Evolutionary conservation across 2,797 vertebrate genomes (phyloP), one percentile per base, ranked within the genome.

Genomic region (Tenualosa thibaudeaui): DNA sequence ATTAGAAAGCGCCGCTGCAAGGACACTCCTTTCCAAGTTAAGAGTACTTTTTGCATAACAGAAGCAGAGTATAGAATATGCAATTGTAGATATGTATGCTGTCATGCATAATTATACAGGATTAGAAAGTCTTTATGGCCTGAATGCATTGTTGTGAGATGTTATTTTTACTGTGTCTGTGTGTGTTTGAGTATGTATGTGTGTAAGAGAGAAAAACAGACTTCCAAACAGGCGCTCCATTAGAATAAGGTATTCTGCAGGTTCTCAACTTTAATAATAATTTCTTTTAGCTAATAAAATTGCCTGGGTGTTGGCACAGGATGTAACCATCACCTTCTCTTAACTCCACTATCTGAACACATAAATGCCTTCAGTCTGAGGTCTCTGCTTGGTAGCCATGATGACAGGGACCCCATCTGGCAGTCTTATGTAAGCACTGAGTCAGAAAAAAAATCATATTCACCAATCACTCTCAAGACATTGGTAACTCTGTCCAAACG

Each of bases 361-460:
- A 60, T 60, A 24, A 60, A 60, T 60, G 58, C 75, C 10, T 6
- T 81, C 31, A 84, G 51, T 60, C 75, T 19, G 15, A 13, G 24
- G 40, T 81, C 78, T 53, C 49, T 65, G 65, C 37, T 51, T 49
- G 68, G 43, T 51, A 54, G 71, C 17, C 1, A 68, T 68, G 81
- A 53, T 71, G 46, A 51, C 81, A 82, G n/a, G 51, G 22, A 65
- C 53, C 54, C 40, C 75, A 53, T 31, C 81, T 85, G 84, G 58
- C 50, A 37, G 49, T 19, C 26, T 82, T 31, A 51, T 43, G 81
- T 37, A 60, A 81, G 40, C 46, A 65, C 22, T 15, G 81, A 68
- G 15, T 15, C 12, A 4, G 1, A 68, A 60, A n/a, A 22, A 60
- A 62, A 62, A 62, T 10, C 26, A 68, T 37, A 71, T 17, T 75